These are phyloP conservation scores for Enteromius trimaculatus DNA, from an alignment of 2,797 vertebrate species.

Conservation along the genomic window DNA sequence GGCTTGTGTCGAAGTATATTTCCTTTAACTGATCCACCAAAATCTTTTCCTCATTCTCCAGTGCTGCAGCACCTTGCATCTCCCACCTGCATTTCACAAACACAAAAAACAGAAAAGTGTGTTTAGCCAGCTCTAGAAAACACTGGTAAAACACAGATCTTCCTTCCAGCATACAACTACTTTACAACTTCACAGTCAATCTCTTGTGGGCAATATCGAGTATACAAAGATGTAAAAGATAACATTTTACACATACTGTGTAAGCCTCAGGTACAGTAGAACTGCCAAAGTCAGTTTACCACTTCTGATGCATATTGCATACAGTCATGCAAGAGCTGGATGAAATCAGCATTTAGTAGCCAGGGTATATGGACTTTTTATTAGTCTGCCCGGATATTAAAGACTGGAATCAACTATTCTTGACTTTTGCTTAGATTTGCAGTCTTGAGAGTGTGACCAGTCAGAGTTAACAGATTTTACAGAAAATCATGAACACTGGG, in stretches of 20 bases:
- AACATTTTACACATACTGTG: background rate
- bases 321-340: background rate
- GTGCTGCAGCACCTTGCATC: conserved; percentile 83
- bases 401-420: background rate
- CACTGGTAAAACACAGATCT: background rate
- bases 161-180: background rate
- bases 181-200: background rate
- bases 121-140: conserved; percentile 1
- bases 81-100: conserved; percentile 87
- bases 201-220: background rate
- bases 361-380: background rate
- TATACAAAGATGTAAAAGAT: background rate
- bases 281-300: background rate
- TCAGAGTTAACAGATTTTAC: background rate
- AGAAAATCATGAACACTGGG: background rate
- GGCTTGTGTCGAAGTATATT: conserved; percentile 74
- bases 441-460: background rate
- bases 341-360: background rate
- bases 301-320: background rate
- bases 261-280: background rate
- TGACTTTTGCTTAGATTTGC: background rate
- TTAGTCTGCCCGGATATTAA: background rate
- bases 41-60: conserved; percentile 85
- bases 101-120: conserved; percentile 9
- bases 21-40: conserved; percentile 85